Conservation (phyloP, 2,888 invertebrate genomes). For the Metalampra italica region DNA sequence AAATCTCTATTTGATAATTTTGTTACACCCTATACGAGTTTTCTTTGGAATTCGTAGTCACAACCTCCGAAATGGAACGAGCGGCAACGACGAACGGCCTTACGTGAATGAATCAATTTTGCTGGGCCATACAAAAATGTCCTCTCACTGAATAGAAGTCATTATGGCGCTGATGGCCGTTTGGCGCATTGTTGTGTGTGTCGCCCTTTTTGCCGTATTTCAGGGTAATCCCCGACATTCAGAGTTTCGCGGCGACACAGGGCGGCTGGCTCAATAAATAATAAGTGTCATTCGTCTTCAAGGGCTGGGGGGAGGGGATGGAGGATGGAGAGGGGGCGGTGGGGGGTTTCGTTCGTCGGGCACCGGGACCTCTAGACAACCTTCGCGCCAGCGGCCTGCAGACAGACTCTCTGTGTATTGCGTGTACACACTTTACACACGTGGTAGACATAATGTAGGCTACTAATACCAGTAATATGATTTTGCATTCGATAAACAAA, state of each 20-base stretch:
- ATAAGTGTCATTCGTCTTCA: slow-evolving; percentile 55
- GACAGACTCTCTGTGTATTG: background rate
- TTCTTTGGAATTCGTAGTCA: no score
- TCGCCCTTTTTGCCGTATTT: slow-evolving; percentile 23
- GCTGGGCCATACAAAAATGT: slow-evolving; percentile 9
- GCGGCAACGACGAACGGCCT: no score
- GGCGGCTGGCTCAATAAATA: slow-evolving; percentile 44
- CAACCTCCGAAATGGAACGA: no score
- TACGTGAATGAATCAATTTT: slow-evolving; percentile 9
- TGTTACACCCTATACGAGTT: no score
- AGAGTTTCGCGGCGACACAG: slow-evolving; percentile 23
- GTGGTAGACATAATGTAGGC: no score
- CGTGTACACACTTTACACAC: no score
- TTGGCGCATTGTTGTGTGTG: slow-evolving; percentile 4
- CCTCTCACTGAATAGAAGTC: slow-evolving; percentile 8
- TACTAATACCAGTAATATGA: no score
- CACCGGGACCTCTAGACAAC: slow-evolving; percentile 56
- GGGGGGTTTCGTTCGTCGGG: no score
- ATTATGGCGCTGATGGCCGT: slow-evolving; percentile 4
- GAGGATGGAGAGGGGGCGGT: no score
- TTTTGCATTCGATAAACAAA: no score
- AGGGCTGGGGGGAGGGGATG: slow-evolving; percentile 16
- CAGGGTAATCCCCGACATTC: slow-evolving; percentile 40
- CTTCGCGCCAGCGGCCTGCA: slow-evolving; percentile 23
- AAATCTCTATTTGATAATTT: no score